A percentile compares a stretch with the other conserved stretches of the same genome.
phyloP scores from a whole-genome alignment of 2,888 invertebrate species.

The Dorcus hopei region DNA sequence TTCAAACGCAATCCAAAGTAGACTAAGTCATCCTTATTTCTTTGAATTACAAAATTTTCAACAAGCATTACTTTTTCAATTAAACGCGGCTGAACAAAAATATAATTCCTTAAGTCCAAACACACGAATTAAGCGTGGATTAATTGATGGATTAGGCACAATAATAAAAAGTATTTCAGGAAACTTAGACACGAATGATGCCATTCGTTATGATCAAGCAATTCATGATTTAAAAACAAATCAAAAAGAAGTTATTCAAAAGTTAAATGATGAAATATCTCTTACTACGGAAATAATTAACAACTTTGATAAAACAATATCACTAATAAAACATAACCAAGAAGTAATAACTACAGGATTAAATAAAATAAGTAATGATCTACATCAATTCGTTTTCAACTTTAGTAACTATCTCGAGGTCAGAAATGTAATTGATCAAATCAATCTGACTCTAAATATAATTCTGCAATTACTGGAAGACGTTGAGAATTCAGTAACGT shows the following conservation, averaged over 20 bases:
- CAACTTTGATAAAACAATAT: neutral
- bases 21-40: neutral
- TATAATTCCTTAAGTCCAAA: neutral
- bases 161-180: neutral
- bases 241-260: neutral
- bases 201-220: neutral
- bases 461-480: neutral
- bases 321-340: neutral
- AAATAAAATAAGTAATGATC: neutral
- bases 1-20: neutral
- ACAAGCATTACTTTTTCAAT: neutral
- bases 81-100: neutral
- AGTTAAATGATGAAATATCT: neutral
- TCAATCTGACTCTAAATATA: neutral
- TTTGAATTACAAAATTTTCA: neutral
- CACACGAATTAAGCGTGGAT: neutral
- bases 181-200: neutral
- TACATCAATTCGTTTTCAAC: neutral
- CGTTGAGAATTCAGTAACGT: neutral
- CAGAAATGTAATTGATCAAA: no score
- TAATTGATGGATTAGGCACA: neutral
- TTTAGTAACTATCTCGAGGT: no score
- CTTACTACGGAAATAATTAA: neutral
- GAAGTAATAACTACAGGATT: neutral
- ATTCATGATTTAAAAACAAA: neutral